Percentiles rank a stretch among this genome's conserved stretches.
phyloP scores from a whole-genome alignment of 2,797 vertebrate species.

The Sphenopsis melanotis region DNA sequence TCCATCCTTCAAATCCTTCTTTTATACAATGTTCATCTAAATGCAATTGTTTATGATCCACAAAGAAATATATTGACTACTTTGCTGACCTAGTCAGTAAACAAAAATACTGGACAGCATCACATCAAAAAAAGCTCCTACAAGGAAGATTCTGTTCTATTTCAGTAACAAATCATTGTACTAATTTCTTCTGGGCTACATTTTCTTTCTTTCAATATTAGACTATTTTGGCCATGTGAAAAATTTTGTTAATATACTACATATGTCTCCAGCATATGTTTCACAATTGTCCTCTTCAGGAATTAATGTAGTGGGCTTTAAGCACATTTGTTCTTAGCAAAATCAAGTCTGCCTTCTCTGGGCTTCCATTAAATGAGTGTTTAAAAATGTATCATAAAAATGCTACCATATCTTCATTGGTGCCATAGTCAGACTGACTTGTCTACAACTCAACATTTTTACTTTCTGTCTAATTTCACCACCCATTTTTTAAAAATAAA shows the following conservation, averaged over 20 bases:
- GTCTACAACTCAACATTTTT: background rate
- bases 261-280: background rate
- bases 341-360: background rate
- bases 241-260: background rate
- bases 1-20: background rate
- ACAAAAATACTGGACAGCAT: background rate
- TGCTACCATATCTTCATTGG: background rate
- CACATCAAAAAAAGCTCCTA: background rate
- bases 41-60: background rate
- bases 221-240: background rate
- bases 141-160: background rate
- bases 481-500: background rate
- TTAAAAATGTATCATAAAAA: background rate
- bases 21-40: background rate
- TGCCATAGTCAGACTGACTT: background rate
- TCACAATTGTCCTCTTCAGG: background rate
- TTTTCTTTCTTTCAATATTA: background rate
- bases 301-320: background rate
- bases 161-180: background rate
- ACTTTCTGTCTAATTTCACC: background rate
- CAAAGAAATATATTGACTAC: background rate
- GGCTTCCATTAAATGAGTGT: background rate
- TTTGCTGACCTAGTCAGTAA: background rate
- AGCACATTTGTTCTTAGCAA: background rate
- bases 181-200: background rate